Base-by-base conservation (phyloP, 2,888 invertebrate genomes). In the Ptychoptera contaminata region DNA sequence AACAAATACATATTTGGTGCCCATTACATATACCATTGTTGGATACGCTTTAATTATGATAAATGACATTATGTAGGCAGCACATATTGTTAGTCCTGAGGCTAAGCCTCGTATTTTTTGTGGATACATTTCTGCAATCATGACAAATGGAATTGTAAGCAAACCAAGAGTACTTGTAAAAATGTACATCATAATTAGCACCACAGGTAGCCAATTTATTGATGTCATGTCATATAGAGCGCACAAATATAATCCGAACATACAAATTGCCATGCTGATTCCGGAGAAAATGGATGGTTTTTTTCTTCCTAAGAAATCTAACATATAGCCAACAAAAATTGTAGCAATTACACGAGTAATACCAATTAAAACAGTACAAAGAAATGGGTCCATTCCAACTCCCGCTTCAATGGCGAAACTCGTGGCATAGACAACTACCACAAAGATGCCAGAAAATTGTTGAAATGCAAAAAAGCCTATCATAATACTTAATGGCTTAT, bases 41-140 rank as follows among this genome's bases (percentile, higher is more conserved):
- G 81, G 80, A 40, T 74, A 76, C 1, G 73, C 72, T 61, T 82
- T 81, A 2, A 82, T 77, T 2, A 77, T 76, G 2, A 69, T 50
- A 54, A 82, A 82, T 49, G 77, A 75, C 2, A 77, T 68, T 6
- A 72, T 56, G 54, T 77, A 81, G 0, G 75, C 73, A 30, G 74
- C 71, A n/a, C 74, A 73, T 1, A 78, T 72, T 42, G 76, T 74
- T 9, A 79, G 66, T 0, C 81, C 80, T 0, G 80, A 76, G 0
- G 81, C 81, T 1, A 78, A 55, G 1, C 79, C 80, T 31, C 79
- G 66, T 1, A 72, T 69, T 46, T 67, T 69, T 1, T 71, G 69
- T 1, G 80, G 72, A 54, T 81, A 82, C 1, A 83, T 67, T 61
- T 84, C 83, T 0, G 81, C 81, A 50, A 79, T 76, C 73, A 83